Base-by-base conservation (phyloP, 2,888 invertebrate species). In the Caradrina clavipalpis region DNA sequence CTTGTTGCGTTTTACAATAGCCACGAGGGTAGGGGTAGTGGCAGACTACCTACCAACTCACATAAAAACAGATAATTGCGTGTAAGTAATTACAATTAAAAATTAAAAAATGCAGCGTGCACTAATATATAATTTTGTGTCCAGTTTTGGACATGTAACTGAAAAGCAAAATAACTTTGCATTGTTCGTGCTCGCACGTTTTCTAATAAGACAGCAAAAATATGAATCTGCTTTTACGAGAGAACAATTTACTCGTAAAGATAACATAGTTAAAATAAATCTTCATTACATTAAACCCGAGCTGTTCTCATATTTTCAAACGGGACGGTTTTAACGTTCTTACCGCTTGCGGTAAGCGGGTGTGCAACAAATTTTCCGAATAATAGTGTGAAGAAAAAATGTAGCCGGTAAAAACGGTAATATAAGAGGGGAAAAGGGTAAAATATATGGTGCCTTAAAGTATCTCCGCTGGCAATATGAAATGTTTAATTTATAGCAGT, bases 1-100 rank as follows among this genome's bases (percentile, higher is more conserved):
- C 92, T 91, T 89, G 93, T 89, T 91, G 94, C 92, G 92, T 91
- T 92, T 91, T 90, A 92, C 91, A 92, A 93, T 92, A 91, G 90
- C 90, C 87, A 83, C 80, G 53, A 74, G 79, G 79, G 76, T 66
- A 80, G 83, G 82, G 80, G 83, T 75, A 80, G 74, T 80, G 78
- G 63, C 69, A 66, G 78, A 78, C 73, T 80, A 72, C 72, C 77
- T 75, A 81, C 70, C 26, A 82, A 81, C 73, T 69, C 74, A n/a
- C 73, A 81, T 77, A 80, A 80, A 83, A 82, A 73, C 82, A 66
- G 69, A 71, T 79, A 70, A 76, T 73, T 71, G 47, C 56, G 59
- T 68, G 72, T 72, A 67, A 53, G 70, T 69, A 69, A 73, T 69
- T 69, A 79, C 21, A 74, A 71, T 69, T 7, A 76, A 73, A 81